Evolutionary conservation across 2,797 vertebrate species (phyloP), one percentile per base, ranked within the genome.

Genomic region (Botia almorhae): DNA sequence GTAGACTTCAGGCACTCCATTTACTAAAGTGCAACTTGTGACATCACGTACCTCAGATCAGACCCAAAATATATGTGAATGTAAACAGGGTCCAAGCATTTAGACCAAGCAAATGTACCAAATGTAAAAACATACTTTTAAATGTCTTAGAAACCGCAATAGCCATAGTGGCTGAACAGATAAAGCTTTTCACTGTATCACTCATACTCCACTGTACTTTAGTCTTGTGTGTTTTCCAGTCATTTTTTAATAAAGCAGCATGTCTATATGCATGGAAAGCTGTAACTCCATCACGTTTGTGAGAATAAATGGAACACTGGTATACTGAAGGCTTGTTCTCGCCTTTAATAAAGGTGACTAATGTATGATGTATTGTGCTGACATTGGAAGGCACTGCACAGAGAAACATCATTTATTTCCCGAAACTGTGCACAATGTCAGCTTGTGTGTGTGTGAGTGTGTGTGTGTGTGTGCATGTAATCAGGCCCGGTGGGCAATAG

Each of bases 391-490:
- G 48, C 69, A 65, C 60, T 56, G 48, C 50, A 63, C 19, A 23
- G 10, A 69, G 21, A 76, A 76, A 60, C 51, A 50, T 53, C 4
- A 81, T 76, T 70, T 43, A 61, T 46, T 69, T 67, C 73, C 73
- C 53, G 61, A 68, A 80, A 74, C 70, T 7, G 12, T 80, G 36
- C 64, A 74, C 16, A 69, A 48, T 80, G 70, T 80, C 61, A 58
- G 51, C 33, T 21, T 63, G 14, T 43, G 60, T 55, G n/a, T 64
- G 56, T 61, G 5, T 33, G 11, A 14, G 29, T 33, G 26, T 46
- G 36, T 0, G 7, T 17, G 43, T 0, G 7, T 17, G 70, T 19
- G 2, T 19, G 43, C 2, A 14, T 53, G 68, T 63, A 26, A 14
- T 79, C 56, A 71, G 61, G 19, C 26, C 29, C 13, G 12, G 23